phyloP scores from a whole-genome alignment of 2,797 vertebrate genomes.

The Novumbra hubbsi region DNA sequence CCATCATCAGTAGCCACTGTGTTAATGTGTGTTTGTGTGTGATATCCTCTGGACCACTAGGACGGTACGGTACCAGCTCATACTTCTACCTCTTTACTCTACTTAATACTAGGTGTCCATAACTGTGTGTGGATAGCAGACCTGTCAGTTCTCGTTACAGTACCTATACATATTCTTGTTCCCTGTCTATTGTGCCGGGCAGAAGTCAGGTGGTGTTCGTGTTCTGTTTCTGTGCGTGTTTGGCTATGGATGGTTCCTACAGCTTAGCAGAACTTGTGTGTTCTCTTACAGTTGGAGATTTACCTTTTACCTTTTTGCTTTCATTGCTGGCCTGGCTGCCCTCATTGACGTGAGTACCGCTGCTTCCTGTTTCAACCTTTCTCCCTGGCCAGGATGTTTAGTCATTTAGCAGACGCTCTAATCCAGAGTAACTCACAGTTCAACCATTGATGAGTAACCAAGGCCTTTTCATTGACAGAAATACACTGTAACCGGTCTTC shows the following conservation, averaged over 20 bases:
- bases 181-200: no score
- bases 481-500: neutral
- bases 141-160: no score
- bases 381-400: neutral
- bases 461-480: neutral
- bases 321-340: constrained; percentile 90
- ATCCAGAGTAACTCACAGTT: neutral
- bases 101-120: no score
- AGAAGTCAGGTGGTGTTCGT: no score
- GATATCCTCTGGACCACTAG: no score
- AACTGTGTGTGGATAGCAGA: no score
- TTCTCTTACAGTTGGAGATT: constrained; percentile 96
- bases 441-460: neutral
- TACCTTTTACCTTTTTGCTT: constrained; percentile 95
- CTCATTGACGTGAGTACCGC: constrained; percentile 89
- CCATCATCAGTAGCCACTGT: constrained; percentile 2
- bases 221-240: constrained; percentile 15
- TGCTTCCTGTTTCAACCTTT: neutral
- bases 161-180: no score
- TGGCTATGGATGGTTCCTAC: constrained; percentile 11
- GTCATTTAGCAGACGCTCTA: neutral
- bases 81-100: no score
- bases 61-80: no score
- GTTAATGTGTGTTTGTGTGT: no score
- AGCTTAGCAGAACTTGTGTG: constrained; percentile 14